Evolutionary conservation across 1,140 invertebrate species (phyloP), one percentile per base, ranked within the genome.

Genomic region (Colletes gigas): DNA sequence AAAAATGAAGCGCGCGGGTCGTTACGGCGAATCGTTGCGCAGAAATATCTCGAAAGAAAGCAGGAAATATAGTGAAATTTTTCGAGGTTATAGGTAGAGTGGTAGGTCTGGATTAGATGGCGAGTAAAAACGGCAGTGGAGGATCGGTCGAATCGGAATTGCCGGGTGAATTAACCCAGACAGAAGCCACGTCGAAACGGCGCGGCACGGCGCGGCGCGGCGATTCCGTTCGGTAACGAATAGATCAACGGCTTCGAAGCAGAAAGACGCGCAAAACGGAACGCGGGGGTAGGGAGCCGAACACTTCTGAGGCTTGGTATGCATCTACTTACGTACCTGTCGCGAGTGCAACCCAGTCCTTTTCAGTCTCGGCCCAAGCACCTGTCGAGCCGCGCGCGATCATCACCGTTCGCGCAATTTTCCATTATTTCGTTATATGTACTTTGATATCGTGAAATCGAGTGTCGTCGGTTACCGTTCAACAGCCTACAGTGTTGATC

Each of bases 291-390:
- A 12, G 21, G 14, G 0, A 7, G 9, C 4, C 0, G 0, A 39
- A 68, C 85, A 86, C 82, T 87, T 88, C 21, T 74, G 54, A 66
- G 85, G 85, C 68, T 87, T 88, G 41, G 30, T 30, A 30, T 30
- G 30, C 30, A 0, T 30, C 30, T 30, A 30, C 2, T 0, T 30
- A 2, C 1, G 63, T 70, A 80, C 55, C 79, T 82, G 75, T 57
- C 74, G 17, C 52, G 30, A 75, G 3, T 12, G 3, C 1, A 30
- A 39, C 60, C n/a, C n/a, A 15, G 9, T 4, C 3, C 44, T 9
- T 0, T 30, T 2, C 30, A 30, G 30, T 30, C 30, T 30, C 30
- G 30, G 30, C 30, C 30, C 30, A 30, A 30, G 30, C 30, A 44
- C 8, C 50, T 9, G 44, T 44, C 8, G 10, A 21, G 12, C 30